These are phyloP conservation scores for Anomalospiza imberbis DNA, from an alignment of 2,797 vertebrate species.

Conservation along the genomic window DNA sequence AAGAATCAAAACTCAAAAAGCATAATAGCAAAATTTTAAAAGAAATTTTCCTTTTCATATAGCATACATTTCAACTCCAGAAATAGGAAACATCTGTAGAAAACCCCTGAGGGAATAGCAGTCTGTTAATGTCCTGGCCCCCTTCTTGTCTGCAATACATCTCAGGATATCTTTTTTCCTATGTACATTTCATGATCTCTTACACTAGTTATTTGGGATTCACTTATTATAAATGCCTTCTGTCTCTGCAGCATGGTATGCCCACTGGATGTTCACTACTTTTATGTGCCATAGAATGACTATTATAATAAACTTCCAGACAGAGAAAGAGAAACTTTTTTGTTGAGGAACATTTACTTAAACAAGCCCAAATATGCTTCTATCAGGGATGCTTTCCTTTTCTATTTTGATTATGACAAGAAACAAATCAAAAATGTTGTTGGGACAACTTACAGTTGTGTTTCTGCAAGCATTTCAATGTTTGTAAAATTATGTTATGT, in stretches of 20 bases:
- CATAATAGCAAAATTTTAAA: slow-evolving; percentile 74
- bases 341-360: slow-evolving; percentile 48
- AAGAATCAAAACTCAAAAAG: slow-evolving; percentile 48
- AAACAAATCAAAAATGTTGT: neutral
- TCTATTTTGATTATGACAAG: neutral
- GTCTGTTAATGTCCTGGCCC: slow-evolving; percentile 64
- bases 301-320: slow-evolving; percentile 66
- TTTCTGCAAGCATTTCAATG: neutral
- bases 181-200: slow-evolving; percentile 70
- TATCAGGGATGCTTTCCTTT: neutral
- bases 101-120: slow-evolving; percentile 67
- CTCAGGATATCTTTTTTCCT: slow-evolving; percentile 39
- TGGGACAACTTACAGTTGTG: neutral
- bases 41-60: slow-evolving; percentile 78
- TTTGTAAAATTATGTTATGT: neutral
- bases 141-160: slow-evolving; percentile 64
- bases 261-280: slow-evolving; percentile 41
- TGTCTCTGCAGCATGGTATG: slow-evolving; percentile 64
- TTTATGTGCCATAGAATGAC: slow-evolving; percentile 64
- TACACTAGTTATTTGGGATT: slow-evolving; percentile 80
- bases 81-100: slow-evolving; percentile 82
- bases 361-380: slow-evolving; percentile 23
- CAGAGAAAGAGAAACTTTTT: slow-evolving; percentile 65
- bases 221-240: slow-evolving; percentile 78
- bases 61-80: slow-evolving; percentile 69